Evolutionary conservation across 1,140 invertebrate species (phyloP).

Genomic region (Cydia amplana): DNA sequence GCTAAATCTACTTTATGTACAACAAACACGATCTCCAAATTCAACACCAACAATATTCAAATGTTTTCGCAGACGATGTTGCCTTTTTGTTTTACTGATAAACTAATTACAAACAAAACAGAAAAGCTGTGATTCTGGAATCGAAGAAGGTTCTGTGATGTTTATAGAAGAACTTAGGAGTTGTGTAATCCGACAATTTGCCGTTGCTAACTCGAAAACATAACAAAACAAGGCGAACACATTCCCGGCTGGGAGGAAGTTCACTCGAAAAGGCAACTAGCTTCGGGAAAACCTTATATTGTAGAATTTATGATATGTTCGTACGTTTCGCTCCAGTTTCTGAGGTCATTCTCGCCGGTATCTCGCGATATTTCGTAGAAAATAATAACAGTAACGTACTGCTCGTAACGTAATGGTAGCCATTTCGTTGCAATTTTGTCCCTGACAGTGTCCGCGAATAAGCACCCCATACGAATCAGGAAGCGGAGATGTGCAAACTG

Average conservation of each 20-base stretch:
- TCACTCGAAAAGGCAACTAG: conserved; percentile 72
- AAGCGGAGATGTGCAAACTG: conserved; percentile 40
- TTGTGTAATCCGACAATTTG: conserved; percentile 75
- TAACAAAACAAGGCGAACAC: conserved; percentile 72
- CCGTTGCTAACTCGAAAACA: conserved; percentile 71
- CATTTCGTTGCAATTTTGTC: conserved; percentile 53
- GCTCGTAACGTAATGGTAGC: conserved; percentile 50
- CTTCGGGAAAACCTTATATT: conserved; percentile 71
- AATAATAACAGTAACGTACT: conserved; percentile 61
- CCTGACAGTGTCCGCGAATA: conserved; percentile 38
- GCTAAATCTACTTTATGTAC: conserved; percentile 51
- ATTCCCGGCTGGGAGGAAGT: conserved; percentile 72
- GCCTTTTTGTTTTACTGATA: conserved; percentile 44
- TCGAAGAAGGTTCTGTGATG: conserved; percentile 60
- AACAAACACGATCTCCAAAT: conserved; percentile 53
- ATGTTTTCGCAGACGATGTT: conserved; percentile 45
- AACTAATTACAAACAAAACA: conserved; percentile 54
- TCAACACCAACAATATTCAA: conserved; percentile 55
- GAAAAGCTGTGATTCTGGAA: conserved; percentile 53
- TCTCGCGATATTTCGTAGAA: conserved; percentile 60
- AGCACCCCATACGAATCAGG: conserved; percentile 32
- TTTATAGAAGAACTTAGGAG: conserved; percentile 72
- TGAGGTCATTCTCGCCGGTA: conserved; percentile 61
- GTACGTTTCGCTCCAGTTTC: conserved; percentile 60
- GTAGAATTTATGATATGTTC: conserved; percentile 73